Conservation (phyloP, 2,888 invertebrate species). For the Andrena praecox region DNA sequence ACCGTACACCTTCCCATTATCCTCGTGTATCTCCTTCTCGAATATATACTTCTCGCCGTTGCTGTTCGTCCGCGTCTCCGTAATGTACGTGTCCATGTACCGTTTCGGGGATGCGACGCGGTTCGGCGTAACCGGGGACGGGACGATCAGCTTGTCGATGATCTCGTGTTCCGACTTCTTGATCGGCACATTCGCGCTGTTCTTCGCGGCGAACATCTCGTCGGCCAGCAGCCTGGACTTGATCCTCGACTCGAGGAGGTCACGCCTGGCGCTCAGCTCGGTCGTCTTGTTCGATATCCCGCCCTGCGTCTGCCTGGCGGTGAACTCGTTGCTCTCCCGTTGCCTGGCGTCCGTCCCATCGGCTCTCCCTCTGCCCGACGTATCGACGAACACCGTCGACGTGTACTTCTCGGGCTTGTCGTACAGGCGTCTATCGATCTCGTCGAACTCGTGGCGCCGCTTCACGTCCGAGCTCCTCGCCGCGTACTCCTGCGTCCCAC, state of each 20-base stretch:
- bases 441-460: conserved; percentile 81
- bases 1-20: conserved; percentile 83
- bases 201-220: conserved; percentile 80
- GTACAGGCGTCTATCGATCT: conserved; percentile 74
- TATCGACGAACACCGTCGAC: conserved; percentile 84
- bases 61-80: conserved; percentile 81
- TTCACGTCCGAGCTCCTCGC: conserved; percentile 77
- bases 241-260: conserved; percentile 91
- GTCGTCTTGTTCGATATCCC: conserved; percentile 82
- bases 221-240: conserved; percentile 87
- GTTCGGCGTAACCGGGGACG: conserved; percentile 81
- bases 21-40: conserved; percentile 83
- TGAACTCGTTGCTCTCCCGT: conserved; percentile 71
- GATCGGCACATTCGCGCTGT: conserved; percentile 69
- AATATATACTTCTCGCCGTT: conserved; percentile 83
- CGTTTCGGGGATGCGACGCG: conserved; percentile 81
- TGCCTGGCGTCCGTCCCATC: conserved; percentile 85
- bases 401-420: conserved; percentile 81
- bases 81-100: conserved; percentile 82
- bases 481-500: conserved; percentile 71
- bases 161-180: conserved; percentile 82
- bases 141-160: conserved; percentile 83
- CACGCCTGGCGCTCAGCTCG: conserved; percentile 90
- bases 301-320: conserved; percentile 58
- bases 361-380: conserved; percentile 87